These are phyloP conservation scores for Ostrea denselamellosa DNA, from an alignment of 1,140 invertebrate species.

Conservation along the genomic window DNA sequence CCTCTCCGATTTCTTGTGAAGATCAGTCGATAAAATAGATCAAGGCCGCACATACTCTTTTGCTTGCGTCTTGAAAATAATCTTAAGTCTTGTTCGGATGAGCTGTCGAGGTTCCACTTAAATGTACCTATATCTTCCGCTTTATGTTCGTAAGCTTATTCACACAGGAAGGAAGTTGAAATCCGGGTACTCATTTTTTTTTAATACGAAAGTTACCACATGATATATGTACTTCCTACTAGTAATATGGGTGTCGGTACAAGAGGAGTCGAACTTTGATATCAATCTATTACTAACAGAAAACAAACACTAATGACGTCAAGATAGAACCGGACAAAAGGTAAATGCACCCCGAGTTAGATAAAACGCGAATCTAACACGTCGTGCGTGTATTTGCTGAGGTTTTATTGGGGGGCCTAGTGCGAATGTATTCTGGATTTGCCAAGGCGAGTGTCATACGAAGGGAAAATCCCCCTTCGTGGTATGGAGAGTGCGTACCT, in stretches of 20 bases:
- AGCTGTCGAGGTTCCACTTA: too few relatives aligned
- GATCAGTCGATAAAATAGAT: too few relatives aligned
- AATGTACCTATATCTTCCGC: not conserved
- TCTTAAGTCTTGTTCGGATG: too few relatives aligned
- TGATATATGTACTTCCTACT: not conserved
- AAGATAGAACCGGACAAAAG: not conserved
- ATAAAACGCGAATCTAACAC: not conserved
- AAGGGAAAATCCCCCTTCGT: not conserved
- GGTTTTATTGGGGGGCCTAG: not conserved
- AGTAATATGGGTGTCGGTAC: not conserved
- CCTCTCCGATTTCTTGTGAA: too few relatives aligned
- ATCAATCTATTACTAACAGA: slow-evolving; percentile 1
- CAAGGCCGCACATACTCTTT: too few relatives aligned
- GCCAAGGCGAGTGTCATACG: not conserved
- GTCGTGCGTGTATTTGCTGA: not conserved
- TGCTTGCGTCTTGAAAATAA: too few relatives aligned
- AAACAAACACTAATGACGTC: slow-evolving; percentile 25
- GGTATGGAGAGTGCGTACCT: not conserved
- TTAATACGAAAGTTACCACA: not conserved
- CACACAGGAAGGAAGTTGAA: not conserved
- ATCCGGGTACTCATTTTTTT: not conserved
- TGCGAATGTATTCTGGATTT: not conserved
- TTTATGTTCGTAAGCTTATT: not conserved
- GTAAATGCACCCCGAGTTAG: slow-evolving; percentile 5
- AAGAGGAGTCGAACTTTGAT: not conserved